phyloP scores from a whole-genome alignment of 2,888 invertebrate genomes.

The Catonia carolina region DNA sequence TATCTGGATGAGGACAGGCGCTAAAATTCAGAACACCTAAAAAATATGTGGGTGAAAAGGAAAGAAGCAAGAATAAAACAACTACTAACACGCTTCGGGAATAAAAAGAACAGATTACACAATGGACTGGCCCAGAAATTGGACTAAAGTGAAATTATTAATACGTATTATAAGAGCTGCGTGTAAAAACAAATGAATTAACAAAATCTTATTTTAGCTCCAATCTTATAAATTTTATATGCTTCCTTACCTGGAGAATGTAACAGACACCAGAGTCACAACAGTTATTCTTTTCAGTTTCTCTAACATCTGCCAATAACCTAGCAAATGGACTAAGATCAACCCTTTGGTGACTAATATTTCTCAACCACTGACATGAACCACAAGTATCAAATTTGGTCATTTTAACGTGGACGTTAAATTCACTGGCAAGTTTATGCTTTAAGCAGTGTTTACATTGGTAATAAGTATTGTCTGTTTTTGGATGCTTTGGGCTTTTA shows the following conservation, averaged over 20 bases:
- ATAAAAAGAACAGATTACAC: no score
- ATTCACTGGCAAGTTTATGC: constrained; percentile 54
- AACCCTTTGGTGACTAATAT: constrained; percentile 51
- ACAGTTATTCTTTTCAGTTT: constrained; percentile 67
- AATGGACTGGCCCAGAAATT: no score
- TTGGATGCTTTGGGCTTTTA: constrained; percentile 41
- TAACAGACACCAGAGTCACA: constrained; percentile 71
- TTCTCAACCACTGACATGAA: constrained; percentile 59
- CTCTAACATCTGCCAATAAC: constrained; percentile 67
- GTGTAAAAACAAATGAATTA: no score
- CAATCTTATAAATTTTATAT: no score
- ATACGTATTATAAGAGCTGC: no score
- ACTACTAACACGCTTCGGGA: no score
- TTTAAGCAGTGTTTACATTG: constrained; percentile 59
- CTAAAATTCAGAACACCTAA: no score
- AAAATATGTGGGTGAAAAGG: no score
- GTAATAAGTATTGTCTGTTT: constrained; percentile 41
- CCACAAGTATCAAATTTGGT: constrained; percentile 55
- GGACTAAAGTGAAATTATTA: no score
- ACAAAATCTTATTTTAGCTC: no score
- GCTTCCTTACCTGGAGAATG: constrained; percentile 42
- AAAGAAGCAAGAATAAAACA: no score
- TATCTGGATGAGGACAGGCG: no score
- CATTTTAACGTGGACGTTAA: constrained; percentile 55
- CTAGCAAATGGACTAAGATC: constrained; percentile 59